Evolutionary conservation across 92 coral and sea anemone species (phyloP).

Genomic region (Palythoa grandis): DNA sequence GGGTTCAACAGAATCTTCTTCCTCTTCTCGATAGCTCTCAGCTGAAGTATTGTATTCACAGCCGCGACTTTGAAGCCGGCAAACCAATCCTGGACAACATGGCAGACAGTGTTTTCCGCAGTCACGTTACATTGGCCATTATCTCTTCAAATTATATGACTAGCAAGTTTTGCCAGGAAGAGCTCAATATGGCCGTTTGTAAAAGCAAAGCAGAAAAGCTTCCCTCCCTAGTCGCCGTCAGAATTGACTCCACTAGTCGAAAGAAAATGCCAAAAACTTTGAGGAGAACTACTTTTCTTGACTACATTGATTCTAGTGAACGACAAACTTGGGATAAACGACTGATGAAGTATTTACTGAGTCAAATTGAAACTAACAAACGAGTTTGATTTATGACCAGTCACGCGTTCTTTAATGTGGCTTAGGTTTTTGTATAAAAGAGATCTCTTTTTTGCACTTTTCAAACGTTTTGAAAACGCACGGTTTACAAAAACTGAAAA

Average conservation of each 20-base stretch:
- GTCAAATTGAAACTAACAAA: constrained; percentile 23
- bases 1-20: constrained; percentile 35
- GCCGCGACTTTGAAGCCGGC: constrained; percentile 26
- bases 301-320: constrained; percentile 44
- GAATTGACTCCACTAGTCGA: constrained; percentile 45
- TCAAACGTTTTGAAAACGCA: no score
- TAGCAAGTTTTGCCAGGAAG: constrained; percentile 60
- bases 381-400: neutral
- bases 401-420: neutral
- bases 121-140: constrained; percentile 48
- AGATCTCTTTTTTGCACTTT: no score
- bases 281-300: constrained; percentile 46
- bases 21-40: constrained; percentile 27
- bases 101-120: constrained; percentile 36
- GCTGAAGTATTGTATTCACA: constrained; percentile 31
- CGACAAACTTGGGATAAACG: constrained; percentile 53
- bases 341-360: constrained; percentile 30
- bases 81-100: constrained; percentile 31
- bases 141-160: constrained; percentile 54
- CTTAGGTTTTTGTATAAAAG: neutral
- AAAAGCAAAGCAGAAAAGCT: constrained; percentile 36
- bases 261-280: constrained; percentile 43
- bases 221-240: constrained; percentile 45
- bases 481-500: no score
- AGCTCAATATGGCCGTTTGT: constrained; percentile 56